These are phyloP conservation scores for Myioborus miniatus DNA, from an alignment of 2,797 vertebrate genomes.

Conservation along the genomic window DNA sequence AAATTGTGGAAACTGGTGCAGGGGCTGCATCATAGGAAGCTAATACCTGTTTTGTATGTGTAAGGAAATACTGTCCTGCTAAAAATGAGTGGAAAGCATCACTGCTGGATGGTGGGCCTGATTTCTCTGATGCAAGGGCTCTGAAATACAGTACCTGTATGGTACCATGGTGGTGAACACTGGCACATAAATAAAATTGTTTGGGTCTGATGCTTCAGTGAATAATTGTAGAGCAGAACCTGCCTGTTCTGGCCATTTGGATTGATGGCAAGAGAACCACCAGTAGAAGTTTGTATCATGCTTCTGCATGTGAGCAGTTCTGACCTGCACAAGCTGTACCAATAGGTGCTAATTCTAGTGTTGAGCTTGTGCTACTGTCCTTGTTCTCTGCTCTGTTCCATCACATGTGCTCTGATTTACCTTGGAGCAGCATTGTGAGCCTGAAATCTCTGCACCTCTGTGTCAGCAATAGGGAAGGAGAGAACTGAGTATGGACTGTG, in stretches of 20 bases:
- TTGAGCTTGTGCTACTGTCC: not conserved
- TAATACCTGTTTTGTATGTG: not conserved
- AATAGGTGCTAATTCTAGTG: not conserved
- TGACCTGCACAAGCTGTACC: not conserved
- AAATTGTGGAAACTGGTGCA: not conserved
- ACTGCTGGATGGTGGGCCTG: not conserved
- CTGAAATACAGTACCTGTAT: not conserved
- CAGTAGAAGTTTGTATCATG: not conserved
- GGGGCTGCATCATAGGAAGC: not conserved
- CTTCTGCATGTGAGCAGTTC: not conserved
- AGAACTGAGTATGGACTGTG: not conserved
- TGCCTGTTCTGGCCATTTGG: not conserved
- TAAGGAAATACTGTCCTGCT: not conserved
- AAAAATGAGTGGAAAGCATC: not conserved
- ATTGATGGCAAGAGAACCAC: not conserved
- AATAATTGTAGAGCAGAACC: not conserved
- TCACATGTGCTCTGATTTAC: not conserved
- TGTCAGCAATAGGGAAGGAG: not conserved
- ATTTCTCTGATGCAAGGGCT: not conserved
- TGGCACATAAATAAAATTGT: not conserved
- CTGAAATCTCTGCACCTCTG: not conserved
- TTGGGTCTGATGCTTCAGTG: not conserved
- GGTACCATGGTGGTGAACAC: not conserved
- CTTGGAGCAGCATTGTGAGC: not conserved
- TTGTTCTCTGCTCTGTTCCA: not conserved